These are phyloP conservation scores for Dysmachus trigonus DNA, from an alignment of 2,888 invertebrate genomes.

Conservation along the genomic window DNA sequence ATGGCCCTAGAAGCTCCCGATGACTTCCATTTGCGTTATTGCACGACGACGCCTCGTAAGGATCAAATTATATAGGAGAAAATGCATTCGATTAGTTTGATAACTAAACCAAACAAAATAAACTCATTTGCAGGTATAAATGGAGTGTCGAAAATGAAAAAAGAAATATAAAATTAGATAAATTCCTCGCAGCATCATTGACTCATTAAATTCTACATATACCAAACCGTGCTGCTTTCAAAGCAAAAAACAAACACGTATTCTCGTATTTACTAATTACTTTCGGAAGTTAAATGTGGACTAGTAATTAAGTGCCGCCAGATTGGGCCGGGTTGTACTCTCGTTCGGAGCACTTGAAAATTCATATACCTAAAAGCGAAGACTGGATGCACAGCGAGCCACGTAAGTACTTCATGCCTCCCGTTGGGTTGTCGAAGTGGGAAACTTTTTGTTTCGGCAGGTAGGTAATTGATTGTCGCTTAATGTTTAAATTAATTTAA, in stretches of 20 bases:
- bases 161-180: conserved; percentile 28
- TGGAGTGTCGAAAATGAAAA: not conserved
- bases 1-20: not conserved
- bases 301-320: conserved; percentile 51
- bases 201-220: conserved; percentile 19
- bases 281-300: conserved; percentile 52
- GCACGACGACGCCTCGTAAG: not conserved
- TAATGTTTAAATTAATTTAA: conserved; percentile 33
- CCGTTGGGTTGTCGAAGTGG: not conserved
- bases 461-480: conserved; percentile 41
- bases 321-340: conserved; percentile 44
- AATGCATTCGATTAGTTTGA: not conserved
- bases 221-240: not conserved
- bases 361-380: not conserved
- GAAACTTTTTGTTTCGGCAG: conserved; percentile 1
- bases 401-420: not conserved
- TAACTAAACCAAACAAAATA: conserved; percentile 27
- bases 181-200: conserved; percentile 7
- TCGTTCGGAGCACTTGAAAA: conserved; percentile 39
- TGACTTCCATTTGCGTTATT: not conserved
- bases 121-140: conserved; percentile 27
- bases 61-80: not conserved
- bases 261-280: conserved; percentile 52
- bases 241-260: conserved; percentile 31
- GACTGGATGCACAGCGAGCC: not conserved